Base-by-base conservation (phyloP, 1,140 invertebrate genomes). In the Tetranychus cinnabarinus region DNA sequence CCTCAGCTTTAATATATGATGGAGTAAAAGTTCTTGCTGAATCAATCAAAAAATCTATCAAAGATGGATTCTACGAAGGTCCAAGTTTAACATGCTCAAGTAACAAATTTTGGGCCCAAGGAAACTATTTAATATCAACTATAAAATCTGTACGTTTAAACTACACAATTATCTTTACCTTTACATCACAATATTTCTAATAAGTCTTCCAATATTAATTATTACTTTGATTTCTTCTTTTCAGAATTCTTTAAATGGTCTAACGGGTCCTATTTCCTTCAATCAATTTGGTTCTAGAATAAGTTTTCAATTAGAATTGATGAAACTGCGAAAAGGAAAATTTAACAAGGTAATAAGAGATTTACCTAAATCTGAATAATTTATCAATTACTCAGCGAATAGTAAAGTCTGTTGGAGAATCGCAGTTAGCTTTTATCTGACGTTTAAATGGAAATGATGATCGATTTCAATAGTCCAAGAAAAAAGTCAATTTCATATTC, bases 201-300 rank as follows among this genome's bases (percentile, higher is more conserved):
- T 23, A 47, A 47, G 13, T 8, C 46, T 47, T n/a, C 8, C 31
- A 7, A n/a, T 52, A 52, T 52, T 52, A 33, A n/a, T 52, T n/a
- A 5, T 52, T 13, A 8, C 23, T 52, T 15, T 50, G 6, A 5
- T 50, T 50, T 50, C 48, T 10, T 52, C 50, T 23, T 2, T 42
- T 42, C 10, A 52, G 50, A 31, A n/a, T 31, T 31, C 50, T 8
- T 52, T 31, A 2, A 31, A 12, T 33, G 90, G 90, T 33, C 73
- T 96, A 62, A 93, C 89, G 0, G 90, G 90, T 35, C 81, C 82
- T 69, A 85, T 95, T 67, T 80, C 80, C 62, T 90, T 97, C 72
- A 84, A 84, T 69, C 82, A 88, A 65, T 80, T 83, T 66, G 90
- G 90, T 48, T 77, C 83, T 66, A 75, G 90, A 63, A 79, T 83